A percentile compares a stretch with the other conserved stretches of the same genome.
phyloP scores from a whole-genome alignment of 2,888 invertebrate species.

The Leucania comma region DNA sequence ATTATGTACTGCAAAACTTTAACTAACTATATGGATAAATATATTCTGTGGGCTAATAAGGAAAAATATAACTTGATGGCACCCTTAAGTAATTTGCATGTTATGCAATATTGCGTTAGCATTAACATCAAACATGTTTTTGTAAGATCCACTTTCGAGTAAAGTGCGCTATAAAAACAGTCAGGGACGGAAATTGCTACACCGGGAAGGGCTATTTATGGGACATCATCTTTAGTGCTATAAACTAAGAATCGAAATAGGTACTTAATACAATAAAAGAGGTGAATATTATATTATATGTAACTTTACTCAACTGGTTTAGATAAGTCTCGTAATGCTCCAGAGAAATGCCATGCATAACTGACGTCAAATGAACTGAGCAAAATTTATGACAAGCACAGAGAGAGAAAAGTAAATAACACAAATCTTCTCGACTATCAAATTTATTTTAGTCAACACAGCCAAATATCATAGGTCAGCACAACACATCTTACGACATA shows the following conservation, averaged over 20 bases:
- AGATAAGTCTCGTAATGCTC: background rate
- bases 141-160: slow-evolving; percentile 20
- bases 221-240: slow-evolving; percentile 11
- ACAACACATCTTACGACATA: slow-evolving; percentile 29
- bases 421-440: slow-evolving; percentile 42
- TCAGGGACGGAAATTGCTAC: slow-evolving; percentile 27
- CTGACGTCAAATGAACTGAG: slow-evolving; percentile 31
- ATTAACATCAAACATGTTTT: slow-evolving; percentile 30
- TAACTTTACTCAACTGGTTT: slow-evolving; percentile 6
- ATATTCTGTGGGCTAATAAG: background rate
- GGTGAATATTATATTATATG: background rate
- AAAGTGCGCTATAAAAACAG: slow-evolving; percentile 22
- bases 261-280: background rate
- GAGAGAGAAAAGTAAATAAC: slow-evolving; percentile 42
- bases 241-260: background rate
- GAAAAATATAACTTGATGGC: background rate
- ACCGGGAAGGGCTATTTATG: slow-evolving; percentile 3
- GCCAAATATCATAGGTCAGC: slow-evolving; percentile 49
- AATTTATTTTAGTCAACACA: slow-evolving; percentile 49
- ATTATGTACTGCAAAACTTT: slow-evolving; percentile 11
- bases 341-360: slow-evolving; percentile 6
- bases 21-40: background rate
- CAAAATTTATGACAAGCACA: slow-evolving; percentile 35
- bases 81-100: slow-evolving; percentile 2
- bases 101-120: slow-evolving; percentile 27